Evolutionary conservation across 1,140 invertebrate genomes (phyloP), one percentile per base, ranked within the genome.

Genomic region (Aphis craccivora): DNA sequence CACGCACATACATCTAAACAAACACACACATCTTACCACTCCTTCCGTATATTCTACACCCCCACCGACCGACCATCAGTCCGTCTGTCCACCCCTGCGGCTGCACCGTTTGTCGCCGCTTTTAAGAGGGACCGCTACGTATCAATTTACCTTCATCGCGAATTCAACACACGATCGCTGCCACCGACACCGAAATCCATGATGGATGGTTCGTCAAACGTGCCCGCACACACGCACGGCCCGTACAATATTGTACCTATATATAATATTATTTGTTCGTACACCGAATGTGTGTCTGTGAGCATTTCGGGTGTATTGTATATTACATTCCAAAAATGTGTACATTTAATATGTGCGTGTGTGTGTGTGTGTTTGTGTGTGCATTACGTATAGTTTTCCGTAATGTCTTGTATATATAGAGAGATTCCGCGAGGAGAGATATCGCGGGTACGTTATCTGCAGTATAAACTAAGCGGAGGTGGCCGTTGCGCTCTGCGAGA

Each of bases 121-220:
- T 84, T 43, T 40, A 84, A 92, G 91, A 83, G 91, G 76, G 67
- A 35, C 67, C 23, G 7, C 60, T 67, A 43, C 67, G 91, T 92
- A 84, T 84, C 91, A 84, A 84, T 92, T 84, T 92, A 84, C 91
- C 91, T 53, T 84, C 91, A 84, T 86, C 81, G 48, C n/a, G 25
- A 37, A 86, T 93, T 93, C 81, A 93, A 30, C 51, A 81, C 81
- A 93, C 81, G 91, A 55, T 81, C 91, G 35, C 48, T n/a, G 67
- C 90, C 45, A 30, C 76, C 91, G 91, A 93, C 81, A 55, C 91
- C 76, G 35, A 86, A 93, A 92, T 84, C 76, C 91, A 84, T 84
- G 91, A 92, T 84, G 55, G 91, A 92, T 84, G 81, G 45, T 92
- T 84, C 91, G 81, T 92, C 91, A 92, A 92, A 92, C 91, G 67